Percentiles rank a stretch among this genome's conserved stretches.
Evolutionary conservation across 1,140 invertebrate genomes (phyloP).

Genomic region (Scaptomyza montana): DNA sequence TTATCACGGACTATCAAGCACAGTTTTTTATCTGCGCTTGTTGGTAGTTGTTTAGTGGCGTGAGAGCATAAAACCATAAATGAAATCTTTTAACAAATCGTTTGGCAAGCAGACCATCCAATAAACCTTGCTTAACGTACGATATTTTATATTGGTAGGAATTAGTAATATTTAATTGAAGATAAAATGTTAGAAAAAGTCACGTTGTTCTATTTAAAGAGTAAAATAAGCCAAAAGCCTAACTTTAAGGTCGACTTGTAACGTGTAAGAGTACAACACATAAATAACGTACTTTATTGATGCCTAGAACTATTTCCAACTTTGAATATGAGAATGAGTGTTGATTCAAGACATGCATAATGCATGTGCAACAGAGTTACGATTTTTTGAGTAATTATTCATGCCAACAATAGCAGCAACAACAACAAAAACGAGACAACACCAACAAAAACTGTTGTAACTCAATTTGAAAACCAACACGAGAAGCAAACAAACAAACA

Average conservation of each 20-base stretch:
- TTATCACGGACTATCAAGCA: slow-evolving; percentile 9
- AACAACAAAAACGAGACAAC: slow-evolving; percentile 8
- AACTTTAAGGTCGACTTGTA: no score
- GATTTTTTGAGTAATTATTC: slow-evolving; percentile 63
- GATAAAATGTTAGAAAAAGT: neutral
- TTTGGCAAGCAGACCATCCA: slow-evolving; percentile 32
- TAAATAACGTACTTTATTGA: slow-evolving; percentile 1
- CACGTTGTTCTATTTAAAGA: no score
- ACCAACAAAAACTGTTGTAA: slow-evolving; percentile 40
- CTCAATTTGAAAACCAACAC: slow-evolving; percentile 53
- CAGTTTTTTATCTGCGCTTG: slow-evolving; percentile 53
- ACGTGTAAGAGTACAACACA: no score
- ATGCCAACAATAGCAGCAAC: slow-evolving; percentile 35
- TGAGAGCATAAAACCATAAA: slow-evolving; percentile 74
- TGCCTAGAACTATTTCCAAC: slow-evolving; percentile 1
- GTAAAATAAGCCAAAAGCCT: no score
- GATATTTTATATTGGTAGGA: neutral
- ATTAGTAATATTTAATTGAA: neutral
- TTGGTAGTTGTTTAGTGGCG: slow-evolving; percentile 73
- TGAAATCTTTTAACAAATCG: slow-evolving; percentile 76
- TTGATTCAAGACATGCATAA: slow-evolving; percentile 26
- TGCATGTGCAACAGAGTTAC: slow-evolving; percentile 37
- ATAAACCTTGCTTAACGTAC: slow-evolving; percentile 30
- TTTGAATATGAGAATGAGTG: slow-evolving; percentile 2
- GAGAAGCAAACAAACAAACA: slow-evolving; percentile 16